Evolutionary conservation across 2,113 vertebrate species (phyloP), one percentile per base, ranked within the genome.

Genomic region (Onychorhynchus coronatus): DNA sequence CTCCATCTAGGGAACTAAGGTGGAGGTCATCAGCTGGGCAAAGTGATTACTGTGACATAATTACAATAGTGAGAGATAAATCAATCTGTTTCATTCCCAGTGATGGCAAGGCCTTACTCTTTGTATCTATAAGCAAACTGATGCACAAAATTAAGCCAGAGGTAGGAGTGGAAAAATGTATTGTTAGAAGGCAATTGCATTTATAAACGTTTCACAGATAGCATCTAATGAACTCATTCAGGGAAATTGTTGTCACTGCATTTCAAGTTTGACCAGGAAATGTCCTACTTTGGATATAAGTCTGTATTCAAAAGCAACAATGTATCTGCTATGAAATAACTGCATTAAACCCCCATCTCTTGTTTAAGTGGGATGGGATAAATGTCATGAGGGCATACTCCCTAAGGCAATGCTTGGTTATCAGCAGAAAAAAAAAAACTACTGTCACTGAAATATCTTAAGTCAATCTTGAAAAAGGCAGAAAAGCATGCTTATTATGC

Each of bases 121-220:
- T 93, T 79, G 31, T 76, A 46, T 82, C 27, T 91, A 76, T 71
- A 89, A 94, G 80, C 37, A 91, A 91, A 95, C 30, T n/a, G 66
- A 71, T 59, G 79, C 22, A 82, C 21, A 81, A 84, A 92, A 86
- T 80, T 71, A 53, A 90, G 77, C 58, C 4, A 1, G 17, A 39
- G 31, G 4, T 35, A 81, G 41, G 33, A 61, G 22, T 70, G 61
- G 46, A 23, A 81, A 56, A 93, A 53, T 66, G 27, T 46, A 6
- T 83, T 85, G 17, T 77, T 94, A 73, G 27, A 73, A 86, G 74
- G 61, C 37, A 92, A 71, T n/a, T 74, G 33, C 25, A 50, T 88
- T 94, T 58, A 85, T 59, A 93, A 94, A 65, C 39, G 37, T 47
- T 88, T 96, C 61, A 79, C 55, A 85, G 50, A 79, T 28, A 85